These are phyloP conservation scores for Pomatorhinus ruficollis DNA, from an alignment of 2,113 vertebrate species.

Conservation along the genomic window DNA sequence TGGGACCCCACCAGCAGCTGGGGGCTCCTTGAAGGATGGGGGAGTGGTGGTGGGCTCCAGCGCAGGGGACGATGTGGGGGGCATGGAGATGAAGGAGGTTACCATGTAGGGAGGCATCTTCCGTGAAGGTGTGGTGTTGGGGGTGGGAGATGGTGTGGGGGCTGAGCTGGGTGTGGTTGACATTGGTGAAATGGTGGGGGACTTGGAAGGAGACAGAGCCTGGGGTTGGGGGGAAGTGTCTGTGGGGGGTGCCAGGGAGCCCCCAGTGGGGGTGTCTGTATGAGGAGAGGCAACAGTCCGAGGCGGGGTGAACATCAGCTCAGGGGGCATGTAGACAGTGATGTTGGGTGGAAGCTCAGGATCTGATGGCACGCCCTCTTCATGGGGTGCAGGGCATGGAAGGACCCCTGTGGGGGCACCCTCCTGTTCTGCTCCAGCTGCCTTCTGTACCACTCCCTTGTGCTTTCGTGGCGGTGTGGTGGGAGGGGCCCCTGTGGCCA, in stretches of 20 bases:
- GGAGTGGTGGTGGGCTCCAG: slow-evolving; percentile 31
- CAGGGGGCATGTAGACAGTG: not conserved
- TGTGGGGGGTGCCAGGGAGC: rapidly evolving
- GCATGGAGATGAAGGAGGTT: slow-evolving; percentile 79
- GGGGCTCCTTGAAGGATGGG: slow-evolving; percentile 50
- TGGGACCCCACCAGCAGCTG: slow-evolving; percentile 65
- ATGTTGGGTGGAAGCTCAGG: not conserved
- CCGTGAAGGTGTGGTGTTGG: slow-evolving; percentile 6
- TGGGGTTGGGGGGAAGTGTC: not conserved
- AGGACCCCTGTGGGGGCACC: not conserved
- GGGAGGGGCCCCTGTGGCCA: not conserved
- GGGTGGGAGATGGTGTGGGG: not conserved
- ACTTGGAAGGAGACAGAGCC: slow-evolving; percentile 30
- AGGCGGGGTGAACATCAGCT: slow-evolving; percentile 37
- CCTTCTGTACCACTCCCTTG: slow-evolving; percentile 33
- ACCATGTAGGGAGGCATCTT: slow-evolving; percentile 70
- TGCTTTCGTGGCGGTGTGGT: slow-evolving; percentile 60
- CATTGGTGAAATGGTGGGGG: not conserved
- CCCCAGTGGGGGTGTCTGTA: not conserved
- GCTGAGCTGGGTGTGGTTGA: not conserved
- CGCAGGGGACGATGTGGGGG: not conserved
- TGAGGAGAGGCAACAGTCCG: not conserved
- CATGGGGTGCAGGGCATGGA: not conserved
- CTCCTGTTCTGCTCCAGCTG: not conserved
- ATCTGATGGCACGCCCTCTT: not conserved